phyloP scores from a whole-genome alignment of 2,113 vertebrate genomes.

The Anhinga rufa region DNA sequence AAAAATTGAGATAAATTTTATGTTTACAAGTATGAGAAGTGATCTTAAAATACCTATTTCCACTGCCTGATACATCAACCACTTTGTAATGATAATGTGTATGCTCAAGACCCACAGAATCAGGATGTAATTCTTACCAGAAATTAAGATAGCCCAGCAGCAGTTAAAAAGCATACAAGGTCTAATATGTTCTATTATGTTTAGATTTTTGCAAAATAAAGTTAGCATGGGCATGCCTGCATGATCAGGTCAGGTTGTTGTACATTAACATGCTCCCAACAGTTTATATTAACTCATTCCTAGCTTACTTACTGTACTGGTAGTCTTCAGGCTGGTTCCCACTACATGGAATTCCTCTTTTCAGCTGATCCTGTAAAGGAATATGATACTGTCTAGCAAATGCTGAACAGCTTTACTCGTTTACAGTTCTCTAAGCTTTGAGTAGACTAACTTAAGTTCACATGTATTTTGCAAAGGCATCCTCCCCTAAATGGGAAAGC shows the following conservation, averaged over 20 bases:
- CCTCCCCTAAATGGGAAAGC: neutral
- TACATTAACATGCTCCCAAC: neutral
- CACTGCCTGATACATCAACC: neutral
- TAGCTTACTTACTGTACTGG: conserved; percentile 83
- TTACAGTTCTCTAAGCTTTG: neutral
- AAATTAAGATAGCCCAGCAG: neutral
- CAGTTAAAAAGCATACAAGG: neutral
- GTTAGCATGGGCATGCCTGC: neutral
- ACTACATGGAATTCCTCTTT: conserved; percentile 79
- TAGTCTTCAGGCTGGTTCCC: conserved; percentile 70
- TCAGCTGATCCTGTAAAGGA: conserved; percentile 76
- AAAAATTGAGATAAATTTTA: neutral
- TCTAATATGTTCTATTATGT: neutral
- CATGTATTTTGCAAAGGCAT: neutral
- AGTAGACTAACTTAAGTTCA: neutral
- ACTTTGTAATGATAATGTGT: neutral
- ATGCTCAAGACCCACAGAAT: neutral
- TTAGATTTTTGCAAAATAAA: neutral
- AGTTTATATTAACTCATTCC: neutral
- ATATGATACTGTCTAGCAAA: neutral
- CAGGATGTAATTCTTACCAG: neutral
- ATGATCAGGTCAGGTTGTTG: neutral
- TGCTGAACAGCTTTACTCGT: neutral
- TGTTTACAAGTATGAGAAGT: neutral
- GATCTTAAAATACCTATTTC: neutral